These are phyloP conservation scores for Campylomormyrus numenius DNA, from an alignment of 2,113 vertebrate genomes.

Conservation along the genomic window DNA sequence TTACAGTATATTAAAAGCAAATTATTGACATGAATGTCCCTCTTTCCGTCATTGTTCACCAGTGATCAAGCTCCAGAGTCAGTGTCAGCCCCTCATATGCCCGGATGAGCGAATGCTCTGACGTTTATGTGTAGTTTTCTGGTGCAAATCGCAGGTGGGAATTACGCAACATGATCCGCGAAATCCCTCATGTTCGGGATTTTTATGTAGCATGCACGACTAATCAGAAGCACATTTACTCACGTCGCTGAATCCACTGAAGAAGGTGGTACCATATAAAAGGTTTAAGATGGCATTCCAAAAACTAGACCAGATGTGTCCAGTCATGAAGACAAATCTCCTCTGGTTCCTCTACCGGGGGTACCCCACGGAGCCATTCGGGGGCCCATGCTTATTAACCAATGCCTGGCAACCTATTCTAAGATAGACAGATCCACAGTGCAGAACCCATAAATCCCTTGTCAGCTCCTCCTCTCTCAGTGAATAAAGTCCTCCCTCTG, in stretches of 20 bases:
- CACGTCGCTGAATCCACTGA: not conserved
- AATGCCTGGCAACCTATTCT: not conserved
- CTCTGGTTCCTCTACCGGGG: not conserved
- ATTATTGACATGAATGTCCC: not conserved
- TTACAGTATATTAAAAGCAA: not conserved
- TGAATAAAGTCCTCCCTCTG: not conserved
- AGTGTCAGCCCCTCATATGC: not conserved
- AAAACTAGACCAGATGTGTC: not conserved
- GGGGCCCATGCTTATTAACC: constrained; percentile 3
- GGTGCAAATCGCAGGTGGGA: not conserved
- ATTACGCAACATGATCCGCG: not conserved
- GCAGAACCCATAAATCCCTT: constrained; percentile 1
- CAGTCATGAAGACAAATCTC: constrained; percentile 14
- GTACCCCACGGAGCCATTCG: not conserved
- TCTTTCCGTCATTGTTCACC: not conserved
- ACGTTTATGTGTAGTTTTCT: not conserved
- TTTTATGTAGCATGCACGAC: constrained; percentile 33
- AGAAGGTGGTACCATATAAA: constrained; percentile 24
- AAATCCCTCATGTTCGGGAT: not conserved
- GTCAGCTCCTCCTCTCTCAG: not conserved
- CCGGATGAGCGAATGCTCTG: not conserved
- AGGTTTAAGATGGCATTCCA: constrained; percentile 10
- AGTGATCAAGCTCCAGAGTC: not conserved
- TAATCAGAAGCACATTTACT: constrained; percentile 27
- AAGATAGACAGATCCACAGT: not conserved